Conservation (phyloP, 2,888 invertebrate genomes). For the Campaea margaritaria region DNA sequence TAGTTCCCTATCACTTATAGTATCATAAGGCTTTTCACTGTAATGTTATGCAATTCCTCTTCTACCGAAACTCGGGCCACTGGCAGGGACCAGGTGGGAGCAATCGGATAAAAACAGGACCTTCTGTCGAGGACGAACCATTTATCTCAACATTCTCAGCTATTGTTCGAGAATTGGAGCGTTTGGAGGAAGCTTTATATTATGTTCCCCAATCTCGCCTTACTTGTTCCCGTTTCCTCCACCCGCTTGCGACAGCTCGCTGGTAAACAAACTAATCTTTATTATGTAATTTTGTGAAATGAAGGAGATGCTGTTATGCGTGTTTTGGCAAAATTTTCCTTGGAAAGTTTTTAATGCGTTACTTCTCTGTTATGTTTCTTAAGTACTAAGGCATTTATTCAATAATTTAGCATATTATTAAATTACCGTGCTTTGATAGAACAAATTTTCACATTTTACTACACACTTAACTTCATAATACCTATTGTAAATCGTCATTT, state of each 20-base stretch:
- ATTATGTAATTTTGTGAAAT: slow-evolving; percentile 23
- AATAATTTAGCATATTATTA: too few relatives aligned
- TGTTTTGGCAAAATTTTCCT: not conserved
- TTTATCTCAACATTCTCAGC: slow-evolving; percentile 54
- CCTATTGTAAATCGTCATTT: too few relatives aligned
- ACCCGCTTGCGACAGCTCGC: slow-evolving; percentile 37
- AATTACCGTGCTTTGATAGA: too few relatives aligned
- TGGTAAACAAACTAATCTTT: slow-evolving; percentile 48
- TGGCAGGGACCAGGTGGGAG: slow-evolving; percentile 52
- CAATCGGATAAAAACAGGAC: slow-evolving; percentile 55
- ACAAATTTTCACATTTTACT: too few relatives aligned
- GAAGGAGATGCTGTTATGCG: slow-evolving; percentile 22
- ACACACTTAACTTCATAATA: too few relatives aligned
- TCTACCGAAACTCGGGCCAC: slow-evolving; percentile 12
- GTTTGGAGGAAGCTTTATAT: slow-evolving; percentile 33
- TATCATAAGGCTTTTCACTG: too few relatives aligned
- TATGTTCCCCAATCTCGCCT: slow-evolving; percentile 49
- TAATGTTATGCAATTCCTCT: not conserved
- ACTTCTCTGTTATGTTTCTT: too few relatives aligned
- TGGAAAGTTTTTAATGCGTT: not conserved
- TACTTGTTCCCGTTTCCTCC: slow-evolving; percentile 51
- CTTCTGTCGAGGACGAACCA: slow-evolving; percentile 49
- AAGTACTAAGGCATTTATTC: too few relatives aligned
- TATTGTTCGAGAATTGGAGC: slow-evolving; percentile 49
- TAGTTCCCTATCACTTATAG: too few relatives aligned